A percentile compares a stretch with the other conserved stretches of the same genome.
phyloP scores from a whole-genome alignment of 2,888 invertebrate species.

The Drosophila ochracea region DNA sequence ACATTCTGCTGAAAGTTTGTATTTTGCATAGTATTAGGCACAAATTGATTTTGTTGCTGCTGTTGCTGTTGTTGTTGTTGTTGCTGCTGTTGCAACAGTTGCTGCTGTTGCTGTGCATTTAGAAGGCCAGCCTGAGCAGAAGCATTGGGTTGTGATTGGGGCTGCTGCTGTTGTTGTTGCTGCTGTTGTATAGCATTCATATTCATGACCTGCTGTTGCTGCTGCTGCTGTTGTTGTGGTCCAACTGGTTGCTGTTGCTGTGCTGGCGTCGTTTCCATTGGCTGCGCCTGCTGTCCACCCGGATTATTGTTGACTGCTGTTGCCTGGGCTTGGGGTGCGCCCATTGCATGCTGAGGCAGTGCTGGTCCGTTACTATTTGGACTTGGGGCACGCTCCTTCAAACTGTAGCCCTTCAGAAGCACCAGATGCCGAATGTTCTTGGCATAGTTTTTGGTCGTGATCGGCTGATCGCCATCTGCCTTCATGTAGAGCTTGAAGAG shows the following conservation, averaged over 20 bases:
- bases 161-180: constrained; percentile 53
- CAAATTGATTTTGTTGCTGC: constrained; percentile 73
- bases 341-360: constrained; percentile 72
- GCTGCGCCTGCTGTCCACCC: constrained; percentile 52
- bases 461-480: constrained; percentile 93
- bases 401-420: constrained; percentile 90
- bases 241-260: constrained; percentile 68
- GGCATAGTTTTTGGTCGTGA: constrained; percentile 95
- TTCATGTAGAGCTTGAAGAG: constrained; percentile 95
- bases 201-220: constrained; percentile 79
- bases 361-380: constrained; percentile 81
- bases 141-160: constrained; percentile 50
- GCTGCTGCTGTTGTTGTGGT: constrained; percentile 62
- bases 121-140: constrained; percentile 55
- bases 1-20: constrained; percentile 82
- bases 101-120: constrained; percentile 72
- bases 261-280: constrained; percentile 64
- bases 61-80: constrained; percentile 70
- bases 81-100: constrained; percentile 60
- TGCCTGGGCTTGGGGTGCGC: constrained; percentile 53
- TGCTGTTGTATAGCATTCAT: constrained; percentile 71
- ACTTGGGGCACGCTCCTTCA: constrained; percentile 90
- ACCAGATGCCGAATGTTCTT: constrained; percentile 94
- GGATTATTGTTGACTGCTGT: constrained; percentile 64
- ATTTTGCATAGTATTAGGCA: constrained; percentile 77